Conservation (phyloP, 1,140 invertebrate species). For the Dreissena polymorpha region DNA sequence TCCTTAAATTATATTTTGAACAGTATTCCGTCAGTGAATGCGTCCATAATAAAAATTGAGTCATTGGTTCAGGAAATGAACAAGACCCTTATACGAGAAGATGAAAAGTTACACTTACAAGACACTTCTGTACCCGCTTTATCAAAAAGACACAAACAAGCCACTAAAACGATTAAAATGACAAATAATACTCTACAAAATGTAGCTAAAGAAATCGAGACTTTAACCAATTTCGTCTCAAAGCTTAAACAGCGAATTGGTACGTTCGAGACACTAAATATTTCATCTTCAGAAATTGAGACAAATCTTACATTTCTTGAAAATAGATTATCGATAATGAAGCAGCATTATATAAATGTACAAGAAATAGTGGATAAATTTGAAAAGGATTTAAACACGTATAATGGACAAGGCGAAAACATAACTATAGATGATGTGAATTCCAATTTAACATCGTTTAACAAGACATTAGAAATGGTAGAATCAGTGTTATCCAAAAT, state of each 20-base stretch:
- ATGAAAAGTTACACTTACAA: slow-evolving; percentile 16
- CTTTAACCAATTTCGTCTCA: slow-evolving; percentile 18
- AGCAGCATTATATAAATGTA: slow-evolving; percentile 39
- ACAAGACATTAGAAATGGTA: slow-evolving; percentile 33
- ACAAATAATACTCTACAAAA: slow-evolving; percentile 37
- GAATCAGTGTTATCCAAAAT: slow-evolving; percentile 34
- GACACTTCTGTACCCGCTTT: slow-evolving; percentile 11
- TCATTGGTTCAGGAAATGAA: slow-evolving; percentile 32
- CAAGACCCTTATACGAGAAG: slow-evolving; percentile 14
- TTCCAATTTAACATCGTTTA: slow-evolving; percentile 28
- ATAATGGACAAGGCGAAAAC: slow-evolving; percentile 40
- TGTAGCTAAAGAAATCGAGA: slow-evolving; percentile 22
- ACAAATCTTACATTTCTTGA: slow-evolving; percentile 39
- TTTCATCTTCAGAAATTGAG: slow-evolving; percentile 28
- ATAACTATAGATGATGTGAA: slow-evolving; percentile 35
- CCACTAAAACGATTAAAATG: slow-evolving; percentile 29
- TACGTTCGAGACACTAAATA: slow-evolving; percentile 32
- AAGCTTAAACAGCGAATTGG: slow-evolving; percentile 30
- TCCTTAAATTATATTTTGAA: slow-evolving; percentile 16
- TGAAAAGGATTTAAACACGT: neutral
- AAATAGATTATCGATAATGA: slow-evolving; percentile 38
- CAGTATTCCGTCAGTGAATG: neutral
- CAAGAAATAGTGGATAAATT: slow-evolving; percentile 29
- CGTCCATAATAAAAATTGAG: neutral
- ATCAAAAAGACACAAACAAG: slow-evolving; percentile 21